phyloP scores from a whole-genome alignment of 2,888 invertebrate genomes.

The Cephus spinipes region DNA sequence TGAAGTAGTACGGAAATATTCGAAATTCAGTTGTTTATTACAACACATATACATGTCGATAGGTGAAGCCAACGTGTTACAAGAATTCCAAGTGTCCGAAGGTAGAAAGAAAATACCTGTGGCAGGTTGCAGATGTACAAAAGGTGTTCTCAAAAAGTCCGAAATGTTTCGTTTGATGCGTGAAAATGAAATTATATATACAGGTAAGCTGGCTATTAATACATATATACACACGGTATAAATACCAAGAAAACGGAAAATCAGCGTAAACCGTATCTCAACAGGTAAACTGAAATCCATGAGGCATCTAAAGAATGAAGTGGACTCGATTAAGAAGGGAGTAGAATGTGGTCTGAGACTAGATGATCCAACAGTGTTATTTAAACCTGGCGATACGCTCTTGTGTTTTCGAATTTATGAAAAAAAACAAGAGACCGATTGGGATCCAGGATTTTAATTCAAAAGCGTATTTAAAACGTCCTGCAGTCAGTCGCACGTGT shows the following conservation, averaged over 20 bases:
- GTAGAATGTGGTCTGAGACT: constrained; percentile 91
- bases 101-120: constrained; percentile 85
- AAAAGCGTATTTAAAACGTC: too few relatives aligned
- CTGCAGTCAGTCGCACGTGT: too few relatives aligned
- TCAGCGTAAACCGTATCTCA: constrained; percentile 87
- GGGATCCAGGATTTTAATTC: constrained; percentile 88
- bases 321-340: constrained; percentile 83
- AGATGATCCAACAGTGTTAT: constrained; percentile 72
- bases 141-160: constrained; percentile 79
- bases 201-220: constrained; percentile 71
- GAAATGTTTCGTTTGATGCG: constrained; percentile 78
- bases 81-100: constrained; percentile 84
- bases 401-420: constrained; percentile 80
- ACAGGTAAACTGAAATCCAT: constrained; percentile 82
- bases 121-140: constrained; percentile 88
- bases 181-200: constrained; percentile 74
- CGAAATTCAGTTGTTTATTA: neutral
- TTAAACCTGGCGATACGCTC: constrained; percentile 82
- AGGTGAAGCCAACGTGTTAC: constrained; percentile 88
- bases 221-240: constrained; percentile 62
- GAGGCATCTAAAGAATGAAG: constrained; percentile 91
- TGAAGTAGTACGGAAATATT: neutral
- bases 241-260: constrained; percentile 90
- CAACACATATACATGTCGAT: constrained; percentile 16
- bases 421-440: constrained; percentile 76